Conservation (phyloP, 2,888 invertebrate genomes). For the Proisotoma minuta region DNA sequence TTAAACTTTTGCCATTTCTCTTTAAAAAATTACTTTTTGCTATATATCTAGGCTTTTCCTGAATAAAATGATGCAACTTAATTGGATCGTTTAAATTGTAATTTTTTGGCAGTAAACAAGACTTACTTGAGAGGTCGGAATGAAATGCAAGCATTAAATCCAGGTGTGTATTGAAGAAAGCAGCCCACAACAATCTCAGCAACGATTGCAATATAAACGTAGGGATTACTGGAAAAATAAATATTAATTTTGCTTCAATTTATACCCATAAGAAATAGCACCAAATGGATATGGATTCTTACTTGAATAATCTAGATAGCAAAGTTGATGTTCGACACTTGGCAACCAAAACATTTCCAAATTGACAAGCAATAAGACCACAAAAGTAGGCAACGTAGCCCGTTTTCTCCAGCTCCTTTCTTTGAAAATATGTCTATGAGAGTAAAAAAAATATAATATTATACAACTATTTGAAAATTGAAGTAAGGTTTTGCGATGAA, state of each 20-base stretch:
- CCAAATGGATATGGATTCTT: conserved; percentile 2
- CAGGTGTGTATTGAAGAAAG: conserved; percentile 23
- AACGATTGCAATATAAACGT: conserved; percentile 20
- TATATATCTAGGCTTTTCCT: too few species aligned
- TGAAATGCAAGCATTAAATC: conserved; percentile 15
- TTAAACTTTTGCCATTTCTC: too few species aligned
- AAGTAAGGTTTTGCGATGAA: too few species aligned
- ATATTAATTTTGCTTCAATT: not conserved
- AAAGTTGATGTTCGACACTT: conserved; percentile 26
- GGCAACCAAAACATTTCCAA: conserved; percentile 32
- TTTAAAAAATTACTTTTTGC: too few species aligned
- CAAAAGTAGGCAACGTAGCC: conserved; percentile 13
- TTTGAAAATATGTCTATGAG: conserved; percentile 11
- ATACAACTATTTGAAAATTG: too few species aligned
- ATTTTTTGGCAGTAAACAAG: not conserved
- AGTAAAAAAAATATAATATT: not conserved
- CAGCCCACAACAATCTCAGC: conserved; percentile 12
- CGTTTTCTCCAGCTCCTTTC: conserved; percentile 12
- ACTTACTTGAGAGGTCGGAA: conserved; percentile 20
- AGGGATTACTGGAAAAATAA: conserved; percentile 23
- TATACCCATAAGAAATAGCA: not conserved
- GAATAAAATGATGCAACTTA: too few species aligned
- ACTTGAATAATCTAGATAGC: conserved; percentile 27
- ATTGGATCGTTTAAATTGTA: too few species aligned
- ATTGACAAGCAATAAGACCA: conserved; percentile 34